These are phyloP conservation scores for Morelia viridis DNA, from an alignment of 2,797 vertebrate genomes.

Conservation along the genomic window DNA sequence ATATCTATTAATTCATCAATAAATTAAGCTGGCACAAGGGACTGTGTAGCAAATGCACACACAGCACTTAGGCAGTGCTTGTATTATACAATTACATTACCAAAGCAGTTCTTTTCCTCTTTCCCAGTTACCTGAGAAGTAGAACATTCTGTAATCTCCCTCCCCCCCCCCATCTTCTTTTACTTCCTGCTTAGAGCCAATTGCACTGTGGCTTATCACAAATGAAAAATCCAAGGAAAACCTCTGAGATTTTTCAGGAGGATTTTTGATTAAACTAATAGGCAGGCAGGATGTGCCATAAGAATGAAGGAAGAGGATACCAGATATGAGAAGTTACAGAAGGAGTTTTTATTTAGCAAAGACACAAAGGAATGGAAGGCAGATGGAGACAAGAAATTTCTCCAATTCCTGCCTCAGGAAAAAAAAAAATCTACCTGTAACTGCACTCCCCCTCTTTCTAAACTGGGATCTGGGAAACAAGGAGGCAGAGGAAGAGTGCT, in stretches of 20 bases:
- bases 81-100: not conserved
- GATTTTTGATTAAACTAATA: not conserved
- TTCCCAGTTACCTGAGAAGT: not conserved
- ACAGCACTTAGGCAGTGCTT: not conserved
- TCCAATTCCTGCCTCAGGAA: not conserved
- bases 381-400: not conserved
- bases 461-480: conserved; percentile 7
- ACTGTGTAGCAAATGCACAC: conserved; percentile 4
- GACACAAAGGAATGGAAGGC: not conserved
- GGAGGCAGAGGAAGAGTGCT: conserved; percentile 19
- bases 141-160: not conserved
- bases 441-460: not conserved
- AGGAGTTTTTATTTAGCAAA: conserved; percentile 4
- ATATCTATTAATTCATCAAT: conserved; percentile 14
- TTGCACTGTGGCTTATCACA: not conserved
- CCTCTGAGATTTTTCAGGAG: not conserved
- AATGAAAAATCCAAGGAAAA: not conserved
- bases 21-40: conserved; percentile 24
- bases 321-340: not conserved
- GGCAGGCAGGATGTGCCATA: not conserved
- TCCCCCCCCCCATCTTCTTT: not conserved
- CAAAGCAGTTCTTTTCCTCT: not conserved
- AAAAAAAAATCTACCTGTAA: not conserved
- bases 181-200: not conserved
- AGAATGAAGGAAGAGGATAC: not conserved